Evolutionary conservation across 92 coral and sea anemone species (phyloP).

Genomic region (Chrysogorgia sp.): DNA sequence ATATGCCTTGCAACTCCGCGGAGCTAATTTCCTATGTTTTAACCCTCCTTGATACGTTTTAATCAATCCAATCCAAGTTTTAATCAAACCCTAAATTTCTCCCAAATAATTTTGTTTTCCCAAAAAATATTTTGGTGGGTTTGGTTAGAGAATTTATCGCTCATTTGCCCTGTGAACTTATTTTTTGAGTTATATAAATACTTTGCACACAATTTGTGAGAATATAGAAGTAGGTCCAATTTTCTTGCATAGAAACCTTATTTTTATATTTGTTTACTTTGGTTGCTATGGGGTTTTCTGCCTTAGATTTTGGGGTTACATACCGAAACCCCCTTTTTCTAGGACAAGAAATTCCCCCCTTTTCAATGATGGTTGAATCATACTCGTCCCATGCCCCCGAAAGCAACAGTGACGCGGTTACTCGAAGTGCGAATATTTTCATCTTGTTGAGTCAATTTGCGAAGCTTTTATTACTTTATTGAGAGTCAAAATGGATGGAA

Average conservation of each 20-base stretch:
- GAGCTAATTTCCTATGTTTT: no score
- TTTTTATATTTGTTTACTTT: slow-evolving; percentile 21
- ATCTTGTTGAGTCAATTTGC: slow-evolving; percentile 10
- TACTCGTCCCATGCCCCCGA: slow-evolving; percentile 31
- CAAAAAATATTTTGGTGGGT: neutral
- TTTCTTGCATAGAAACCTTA: slow-evolving; percentile 10
- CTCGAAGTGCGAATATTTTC: neutral
- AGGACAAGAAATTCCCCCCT: slow-evolving; percentile 12
- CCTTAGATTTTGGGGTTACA: slow-evolving; percentile 4
- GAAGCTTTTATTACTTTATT: slow-evolving; percentile 15
- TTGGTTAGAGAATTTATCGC: slow-evolving; percentile 3
- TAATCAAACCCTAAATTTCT: no score
- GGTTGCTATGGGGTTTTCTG: slow-evolving; percentile 27
- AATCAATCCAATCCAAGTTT: no score
- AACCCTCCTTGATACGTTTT: no score
- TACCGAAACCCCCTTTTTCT: neutral
- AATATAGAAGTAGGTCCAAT: slow-evolving; percentile 10
- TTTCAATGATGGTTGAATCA: slow-evolving; percentile 8
- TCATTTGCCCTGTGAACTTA: slow-evolving; percentile 21
- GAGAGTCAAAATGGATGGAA: slow-evolving; percentile 12
- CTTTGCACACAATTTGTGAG: slow-evolving; percentile 9
- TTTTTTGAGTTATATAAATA: neutral
- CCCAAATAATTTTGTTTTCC: neutral
- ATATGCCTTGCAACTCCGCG: no score
- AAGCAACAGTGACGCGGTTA: slow-evolving; percentile 23